A percentile compares a stretch with the other conserved stretches of the same genome.
Conservation (phyloP, 1,140 invertebrate genomes). For the Drosophila willistoni region DNA sequence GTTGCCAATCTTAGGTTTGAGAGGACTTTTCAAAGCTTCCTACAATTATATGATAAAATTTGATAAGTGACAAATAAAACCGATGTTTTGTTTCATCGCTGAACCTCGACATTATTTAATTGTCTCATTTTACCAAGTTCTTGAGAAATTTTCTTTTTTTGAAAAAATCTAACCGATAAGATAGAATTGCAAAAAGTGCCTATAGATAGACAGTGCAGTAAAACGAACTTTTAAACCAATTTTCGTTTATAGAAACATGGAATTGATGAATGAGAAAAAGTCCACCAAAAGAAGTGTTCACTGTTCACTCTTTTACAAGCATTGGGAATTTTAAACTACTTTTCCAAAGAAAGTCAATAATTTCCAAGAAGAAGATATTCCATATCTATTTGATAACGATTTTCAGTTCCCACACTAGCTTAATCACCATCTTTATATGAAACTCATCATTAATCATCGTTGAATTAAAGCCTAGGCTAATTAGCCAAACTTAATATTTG, state of each 20-base stretch:
- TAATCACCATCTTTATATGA: not conserved
- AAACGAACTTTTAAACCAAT: too few relatives aligned
- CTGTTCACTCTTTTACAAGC: not conserved
- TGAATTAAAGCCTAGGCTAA: conserved; percentile 6
- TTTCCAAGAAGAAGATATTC: not conserved
- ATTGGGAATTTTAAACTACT: not conserved
- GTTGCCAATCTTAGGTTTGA: too few relatives aligned
- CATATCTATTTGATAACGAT: not conserved
- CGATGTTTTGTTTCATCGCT: too few relatives aligned
- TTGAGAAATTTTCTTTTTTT: not conserved
- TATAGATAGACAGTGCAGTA: not conserved
- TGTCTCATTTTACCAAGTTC: not conserved
- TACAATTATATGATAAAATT: too few relatives aligned
- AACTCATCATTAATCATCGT: conserved; percentile 4
- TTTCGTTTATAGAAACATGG: too few relatives aligned
- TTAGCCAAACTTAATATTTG: conserved; percentile 14
- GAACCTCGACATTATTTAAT: too few relatives aligned
- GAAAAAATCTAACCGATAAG: not conserved
- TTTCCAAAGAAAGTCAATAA: not conserved
- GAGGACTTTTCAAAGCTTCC: too few relatives aligned
- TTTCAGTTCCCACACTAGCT: not conserved
- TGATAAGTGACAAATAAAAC: too few relatives aligned
- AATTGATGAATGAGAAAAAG: too few relatives aligned
- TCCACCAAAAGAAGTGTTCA: too few relatives aligned
- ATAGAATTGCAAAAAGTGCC: not conserved